A percentile compares a stretch with the other conserved stretches of the same genome.
phyloP scores from a whole-genome alignment of 2,113 vertebrate species.

The Rhinogobius similis region DNA sequence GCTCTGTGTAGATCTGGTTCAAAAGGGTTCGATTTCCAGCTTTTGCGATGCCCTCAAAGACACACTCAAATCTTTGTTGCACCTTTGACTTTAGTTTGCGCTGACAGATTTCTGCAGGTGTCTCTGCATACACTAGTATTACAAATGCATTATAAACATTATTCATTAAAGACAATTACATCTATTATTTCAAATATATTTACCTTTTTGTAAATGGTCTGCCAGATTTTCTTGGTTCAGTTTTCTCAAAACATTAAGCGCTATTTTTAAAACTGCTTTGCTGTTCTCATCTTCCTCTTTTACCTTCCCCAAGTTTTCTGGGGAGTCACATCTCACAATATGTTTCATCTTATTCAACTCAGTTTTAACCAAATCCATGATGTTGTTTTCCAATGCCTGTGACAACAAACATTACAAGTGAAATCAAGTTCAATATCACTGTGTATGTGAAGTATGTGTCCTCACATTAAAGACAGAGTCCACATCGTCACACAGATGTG shows the following conservation, averaged over 20 bases:
- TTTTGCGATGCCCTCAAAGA: conserved; percentile 10
- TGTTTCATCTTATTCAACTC: not conserved
- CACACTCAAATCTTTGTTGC: conserved; percentile 7
- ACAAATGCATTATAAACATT: not conserved
- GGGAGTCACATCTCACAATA: not conserved
- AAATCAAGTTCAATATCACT: not conserved
- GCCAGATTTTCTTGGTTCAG: conserved; percentile 28
- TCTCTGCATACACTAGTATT: not conserved
- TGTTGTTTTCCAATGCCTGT: conserved; percentile 15
- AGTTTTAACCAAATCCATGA: not conserved
- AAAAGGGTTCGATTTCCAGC: not conserved
- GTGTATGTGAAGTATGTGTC: not conserved
- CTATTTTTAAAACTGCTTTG: conserved; percentile 32
- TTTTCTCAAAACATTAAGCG: conserved; percentile 11
- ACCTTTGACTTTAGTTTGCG: conserved; percentile 11
- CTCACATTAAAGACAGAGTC: not conserved
- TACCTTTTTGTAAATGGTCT: conserved; percentile 33
- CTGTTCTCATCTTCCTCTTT: conserved; percentile 4
- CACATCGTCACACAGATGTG: not conserved
- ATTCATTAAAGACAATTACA: not conserved
- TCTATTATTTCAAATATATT: not conserved
- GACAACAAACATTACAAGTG: not conserved
- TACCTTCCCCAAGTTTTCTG: not conserved
- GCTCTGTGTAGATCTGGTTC: conserved; percentile 13
- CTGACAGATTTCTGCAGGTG: not conserved